phyloP scores from a whole-genome alignment of 2,113 vertebrate genomes.

The Verasper variegatus region DNA sequence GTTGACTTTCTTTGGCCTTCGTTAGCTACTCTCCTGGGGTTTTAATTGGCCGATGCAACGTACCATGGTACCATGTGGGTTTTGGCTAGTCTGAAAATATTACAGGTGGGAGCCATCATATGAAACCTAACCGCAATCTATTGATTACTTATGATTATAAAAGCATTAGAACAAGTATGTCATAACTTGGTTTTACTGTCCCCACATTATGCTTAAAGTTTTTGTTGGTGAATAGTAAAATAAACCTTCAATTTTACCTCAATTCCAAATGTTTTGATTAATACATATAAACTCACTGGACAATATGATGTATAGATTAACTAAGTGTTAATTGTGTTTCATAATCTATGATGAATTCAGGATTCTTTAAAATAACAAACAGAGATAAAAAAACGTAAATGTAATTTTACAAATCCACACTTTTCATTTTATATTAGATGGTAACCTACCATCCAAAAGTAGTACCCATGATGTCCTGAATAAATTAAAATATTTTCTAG shows the following conservation, averaged over 20 bases:
- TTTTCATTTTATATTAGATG: neutral
- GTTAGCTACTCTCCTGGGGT: constrained; percentile 4
- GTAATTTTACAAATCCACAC: neutral
- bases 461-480: neutral
- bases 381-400: neutral
- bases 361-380: neutral
- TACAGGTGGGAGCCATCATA: neutral
- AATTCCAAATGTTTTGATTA: neutral
- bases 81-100: constrained; percentile 32
- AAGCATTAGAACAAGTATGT: neutral
- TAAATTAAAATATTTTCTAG: neutral
- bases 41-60: constrained; percentile 16
- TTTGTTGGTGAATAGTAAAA: constrained; percentile 16
- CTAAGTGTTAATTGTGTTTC: neutral
- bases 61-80: neutral
- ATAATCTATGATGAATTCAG: neutral
- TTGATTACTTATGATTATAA: neutral
- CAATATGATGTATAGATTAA: no score
- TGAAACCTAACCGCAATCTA: neutral
- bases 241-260: neutral
- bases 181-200: neutral
- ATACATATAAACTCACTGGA: no score
- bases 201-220: neutral
- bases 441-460: neutral
- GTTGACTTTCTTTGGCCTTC: constrained; percentile 47